Percentiles rank a stretch among this genome's conserved stretches.
phyloP scores from a whole-genome alignment of 2,113 vertebrate species.

The Choloepus hoffmanni region DNA sequence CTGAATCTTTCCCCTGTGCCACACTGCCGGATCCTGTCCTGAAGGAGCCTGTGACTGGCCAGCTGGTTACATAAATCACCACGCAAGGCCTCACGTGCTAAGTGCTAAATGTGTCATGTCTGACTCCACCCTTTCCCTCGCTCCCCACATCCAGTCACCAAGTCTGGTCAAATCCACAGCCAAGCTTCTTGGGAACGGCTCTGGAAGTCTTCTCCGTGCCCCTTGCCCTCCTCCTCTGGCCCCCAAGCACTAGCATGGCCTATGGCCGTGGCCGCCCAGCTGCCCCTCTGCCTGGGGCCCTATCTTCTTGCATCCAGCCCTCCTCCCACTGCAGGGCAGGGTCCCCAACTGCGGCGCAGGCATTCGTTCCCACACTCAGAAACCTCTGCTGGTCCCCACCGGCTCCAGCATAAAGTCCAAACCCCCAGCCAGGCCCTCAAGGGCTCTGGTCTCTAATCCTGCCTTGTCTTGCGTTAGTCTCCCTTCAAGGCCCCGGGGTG shows the following conservation, averaged over 20 bases:
- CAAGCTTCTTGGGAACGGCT: conserved; percentile 21
- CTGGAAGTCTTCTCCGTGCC: conserved; percentile 9
- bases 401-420: conserved; percentile 28
- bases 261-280: background rate
- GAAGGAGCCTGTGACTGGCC: conserved; percentile 30
- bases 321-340: background rate
- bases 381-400: background rate
- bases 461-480: background rate
- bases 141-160: conserved; percentile 40
- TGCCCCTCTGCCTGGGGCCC: background rate
- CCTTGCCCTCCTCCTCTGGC: background rate
- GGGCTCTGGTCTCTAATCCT: background rate
- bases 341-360: background rate
- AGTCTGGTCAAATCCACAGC: background rate
- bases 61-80: conserved; percentile 61
- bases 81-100: conserved; percentile 69
- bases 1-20: background rate
- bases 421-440: background rate
- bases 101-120: conserved; percentile 68
- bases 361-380: background rate
- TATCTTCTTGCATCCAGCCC: background rate
- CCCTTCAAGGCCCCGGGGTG: background rate
- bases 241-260: background rate
- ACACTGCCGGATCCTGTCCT: background rate
- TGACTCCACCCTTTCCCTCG: conserved; percentile 63